Percentiles rank a stretch among this genome's conserved stretches.
phyloP scores from a whole-genome alignment of 1,140 invertebrate genomes.

The Amyelois transitella region DNA sequence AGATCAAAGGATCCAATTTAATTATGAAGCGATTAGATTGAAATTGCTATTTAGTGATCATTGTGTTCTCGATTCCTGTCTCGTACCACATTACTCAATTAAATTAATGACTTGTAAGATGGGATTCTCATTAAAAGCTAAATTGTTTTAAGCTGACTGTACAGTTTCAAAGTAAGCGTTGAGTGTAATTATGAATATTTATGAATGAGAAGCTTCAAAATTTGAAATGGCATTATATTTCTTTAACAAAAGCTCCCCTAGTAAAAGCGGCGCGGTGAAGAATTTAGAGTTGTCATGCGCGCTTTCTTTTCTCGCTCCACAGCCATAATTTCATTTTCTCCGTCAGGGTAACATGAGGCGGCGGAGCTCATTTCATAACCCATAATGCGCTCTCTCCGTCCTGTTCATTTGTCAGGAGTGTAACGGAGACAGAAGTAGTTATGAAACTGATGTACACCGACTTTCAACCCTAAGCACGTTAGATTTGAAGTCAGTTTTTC shows the following conservation, averaged over 20 bases:
- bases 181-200: slow-evolving; percentile 5
- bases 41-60: slow-evolving; percentile 25
- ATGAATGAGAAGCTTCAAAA: slow-evolving; percentile 1
- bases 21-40: slow-evolving; percentile 26
- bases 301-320: slow-evolving; percentile 54
- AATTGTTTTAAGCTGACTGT: slow-evolving; percentile 12
- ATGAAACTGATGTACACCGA: slow-evolving; percentile 39
- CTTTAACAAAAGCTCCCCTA: slow-evolving; percentile 3
- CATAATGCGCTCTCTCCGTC: slow-evolving; percentile 48
- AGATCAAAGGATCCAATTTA: slow-evolving; percentile 23
- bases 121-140: slow-evolving; percentile 5
- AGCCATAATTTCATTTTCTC: slow-evolving; percentile 65
- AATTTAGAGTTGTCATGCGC: slow-evolving; percentile 33
- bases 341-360: slow-evolving; percentile 48
- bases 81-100: not conserved
- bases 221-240: slow-evolving; percentile 3
- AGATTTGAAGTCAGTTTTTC: slow-evolving; percentile 32
- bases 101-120: slow-evolving; percentile 3
- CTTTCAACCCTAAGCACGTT: slow-evolving; percentile 46
- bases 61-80: slow-evolving; percentile 10
- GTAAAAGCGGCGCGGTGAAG: slow-evolving; percentile 18
- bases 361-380: slow-evolving; percentile 64
- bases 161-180: slow-evolving; percentile 9
- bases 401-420: slow-evolving; percentile 20
- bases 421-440: slow-evolving; percentile 28